Percentiles rank a stretch among this genome's conserved stretches.
Evolutionary conservation across 2,797 vertebrate species (phyloP).

Genomic region (Aselliscus stoliczkanus): DNA sequence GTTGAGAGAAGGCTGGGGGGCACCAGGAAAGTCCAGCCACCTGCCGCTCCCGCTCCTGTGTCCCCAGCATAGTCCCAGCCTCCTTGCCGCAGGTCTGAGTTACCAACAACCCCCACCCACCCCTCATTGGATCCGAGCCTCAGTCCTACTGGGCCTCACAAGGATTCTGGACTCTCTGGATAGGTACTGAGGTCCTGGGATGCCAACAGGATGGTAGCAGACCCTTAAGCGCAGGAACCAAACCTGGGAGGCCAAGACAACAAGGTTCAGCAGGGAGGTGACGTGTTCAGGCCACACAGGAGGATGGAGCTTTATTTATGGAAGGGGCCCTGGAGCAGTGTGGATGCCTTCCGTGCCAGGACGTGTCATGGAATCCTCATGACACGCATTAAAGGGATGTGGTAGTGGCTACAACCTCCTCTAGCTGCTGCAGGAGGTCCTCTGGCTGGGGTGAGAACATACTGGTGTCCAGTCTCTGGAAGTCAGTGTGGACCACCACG

Average conservation of each 20-base stretch:
- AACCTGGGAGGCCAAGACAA: not conserved
- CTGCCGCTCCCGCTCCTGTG: not conserved
- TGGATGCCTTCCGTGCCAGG: not conserved
- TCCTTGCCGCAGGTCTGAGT: not conserved
- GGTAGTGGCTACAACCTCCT: constrained; percentile 50
- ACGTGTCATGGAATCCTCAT: fast-evolving
- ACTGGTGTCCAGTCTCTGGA: constrained; percentile 85
- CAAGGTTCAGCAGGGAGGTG: not conserved
- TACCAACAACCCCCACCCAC: not conserved
- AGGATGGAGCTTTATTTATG: not conserved
- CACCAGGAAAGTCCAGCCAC: not conserved
- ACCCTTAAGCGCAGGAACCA: not conserved
- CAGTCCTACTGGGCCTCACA: not conserved
- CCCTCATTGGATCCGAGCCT: not conserved
- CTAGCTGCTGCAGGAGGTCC: constrained; percentile 74
- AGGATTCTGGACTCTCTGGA: not conserved
- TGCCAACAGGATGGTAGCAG: not conserved
- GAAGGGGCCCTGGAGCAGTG: not conserved
- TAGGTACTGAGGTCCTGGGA: not conserved
- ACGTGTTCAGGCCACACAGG: not conserved
- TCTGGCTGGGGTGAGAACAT: constrained; percentile 76
- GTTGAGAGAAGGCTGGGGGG: not conserved
- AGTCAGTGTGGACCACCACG: constrained; percentile 90
- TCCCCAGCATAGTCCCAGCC: not conserved
- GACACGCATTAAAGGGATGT: constrained; percentile 18